Base-by-base conservation (phyloP, 2,113 vertebrate genomes). In the Rhynchomys soricoides region DNA sequence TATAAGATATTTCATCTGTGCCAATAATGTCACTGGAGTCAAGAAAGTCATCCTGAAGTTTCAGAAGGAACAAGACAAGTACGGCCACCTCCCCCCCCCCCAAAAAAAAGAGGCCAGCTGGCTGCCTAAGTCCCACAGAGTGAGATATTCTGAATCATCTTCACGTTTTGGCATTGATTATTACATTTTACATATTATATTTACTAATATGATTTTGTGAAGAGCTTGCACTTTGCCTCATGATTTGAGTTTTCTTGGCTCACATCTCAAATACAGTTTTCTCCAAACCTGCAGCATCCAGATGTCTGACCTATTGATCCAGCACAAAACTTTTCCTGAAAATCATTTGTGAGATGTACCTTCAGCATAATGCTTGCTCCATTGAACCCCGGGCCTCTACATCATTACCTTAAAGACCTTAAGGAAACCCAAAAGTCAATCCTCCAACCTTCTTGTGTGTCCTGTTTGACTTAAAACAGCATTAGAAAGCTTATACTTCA, bases 161-260 rank as follows among this genome's bases (percentile, higher is more conserved):
- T 92, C 70, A 85, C 5, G 2, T 81, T 50, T 64, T 90, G 15
- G 74, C 55, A 70, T n/a, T 50, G 31, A 73, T 86, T 34, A 50
- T 4, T n/a, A 57, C 3, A n/a, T 86, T 88, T 96, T 73, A 40
- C 17, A 40, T 73, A 40, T 95, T 45, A 10, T 82, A 95, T 50
- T 92, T 77, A 86, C 21, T 22, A 81, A 31, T 87, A 66, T 55
- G 24, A 93, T 85, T 78, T 73, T 73, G 22, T 78, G 34, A 59
- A 88, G 75, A 90, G 26, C 73, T 87, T 82, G 3, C 21, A 62
- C 66, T 95, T 93, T 83, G 43, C n/a, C 52, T 91, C 48, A 50
- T n/a, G 45, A 37, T 66, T 91, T 88, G 40, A 95, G 78, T 79
- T 34, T 12, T 71, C 77, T 34, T 78, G 81, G 3, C 26, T 57